Evolutionary conservation across 1,140 invertebrate genomes (phyloP), one percentile per base, ranked within the genome.

Genomic region (Oscheius sp.): DNA sequence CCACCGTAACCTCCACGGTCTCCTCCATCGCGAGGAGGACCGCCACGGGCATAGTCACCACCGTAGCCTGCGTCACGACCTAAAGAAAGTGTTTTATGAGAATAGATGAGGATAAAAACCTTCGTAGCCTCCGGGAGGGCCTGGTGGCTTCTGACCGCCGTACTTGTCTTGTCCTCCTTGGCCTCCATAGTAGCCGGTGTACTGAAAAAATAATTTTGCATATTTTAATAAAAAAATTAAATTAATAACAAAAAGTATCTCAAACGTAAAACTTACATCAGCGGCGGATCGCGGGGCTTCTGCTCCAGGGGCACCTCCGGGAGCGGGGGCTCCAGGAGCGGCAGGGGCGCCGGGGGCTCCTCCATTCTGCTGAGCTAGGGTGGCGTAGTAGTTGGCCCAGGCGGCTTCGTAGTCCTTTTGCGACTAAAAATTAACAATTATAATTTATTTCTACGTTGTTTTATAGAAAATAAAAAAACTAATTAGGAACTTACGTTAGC

Each of bases 311-410:
- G 59, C 28, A 15, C 23, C 59, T 62, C 59, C 59, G 29, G 59
- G 59, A 13, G 59, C 23, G 3, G 59, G 59, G 10, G 59, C 23
- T n/a, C 13, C 18, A 29, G 15, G 7, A 29, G 59, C 28, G 3
- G 3, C 28, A 3, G 28, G 59, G 29, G 28, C 59, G 10, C 15
- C 15, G 10, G 28, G 28, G 3, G 10, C 23, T 13, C 15, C 23
- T 13, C 59, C 59, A 31, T 36, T 32, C 36, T 34, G 31, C 63
- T 65, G 63, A 23, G 20, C 31, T n/a, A 65, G 32, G n/a, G n/a
- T 38, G 32, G 63, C 63, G 34, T 65, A 65, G 63, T 65, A 65
- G 20, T 31, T 34, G 4, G 63, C 63, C 63, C 63, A 65, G 13
- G 63, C 63, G 29, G 32, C 32, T 38, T 65, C 63, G 23, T 65